Evolutionary conservation across 2,888 invertebrate species (phyloP), one percentile per base, ranked within the genome.

Genomic region (Andrena camellia): DNA sequence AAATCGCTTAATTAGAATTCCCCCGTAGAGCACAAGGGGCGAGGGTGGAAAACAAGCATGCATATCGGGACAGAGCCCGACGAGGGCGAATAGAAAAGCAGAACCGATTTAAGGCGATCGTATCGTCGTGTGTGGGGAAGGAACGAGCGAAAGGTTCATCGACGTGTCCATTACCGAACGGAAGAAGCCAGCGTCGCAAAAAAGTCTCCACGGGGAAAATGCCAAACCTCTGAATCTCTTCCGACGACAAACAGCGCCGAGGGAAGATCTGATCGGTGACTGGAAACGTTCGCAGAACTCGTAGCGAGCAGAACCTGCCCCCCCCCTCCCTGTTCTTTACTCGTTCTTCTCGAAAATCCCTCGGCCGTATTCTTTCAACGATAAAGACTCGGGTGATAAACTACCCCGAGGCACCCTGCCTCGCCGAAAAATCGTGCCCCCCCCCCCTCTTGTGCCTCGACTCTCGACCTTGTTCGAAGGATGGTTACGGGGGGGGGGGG

Each of bases 371-470:
- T 84, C 76, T 52, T 69, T 62, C 48, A 17, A 57, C 83, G 80
- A 80, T 77, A 80, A 83, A 83, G 80, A 80, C 72, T 33, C 23
- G 23, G 70, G 84, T 76, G 84, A 84, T 78, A 83, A 84, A 84
- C 75, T 76, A 76, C 64, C 69, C 78, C 60, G 20, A 35, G 77
- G 67, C 70, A 81, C 62, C 64, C 66, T 72, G 17, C 48, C 63
- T 31, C 10, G 6, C 20, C 63, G 63, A 84, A 84, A 84, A 84
- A 83, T 78, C 75, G 60, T 66, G 54, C 59, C 33, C n/a, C 13
- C 50, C 42, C 5, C 13, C 13, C n/a, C n/a, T n/a, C 4, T 2
- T 26, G 26, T n/a, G n/a, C n/a, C 13, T 59, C 69, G 71, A 17
- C 68, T 64, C 26, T 17, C 31, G 17, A 23, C n/a, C 57, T 31